phyloP scores from a whole-genome alignment of 2,888 invertebrate genomes.

The Piscicola geometra region DNA sequence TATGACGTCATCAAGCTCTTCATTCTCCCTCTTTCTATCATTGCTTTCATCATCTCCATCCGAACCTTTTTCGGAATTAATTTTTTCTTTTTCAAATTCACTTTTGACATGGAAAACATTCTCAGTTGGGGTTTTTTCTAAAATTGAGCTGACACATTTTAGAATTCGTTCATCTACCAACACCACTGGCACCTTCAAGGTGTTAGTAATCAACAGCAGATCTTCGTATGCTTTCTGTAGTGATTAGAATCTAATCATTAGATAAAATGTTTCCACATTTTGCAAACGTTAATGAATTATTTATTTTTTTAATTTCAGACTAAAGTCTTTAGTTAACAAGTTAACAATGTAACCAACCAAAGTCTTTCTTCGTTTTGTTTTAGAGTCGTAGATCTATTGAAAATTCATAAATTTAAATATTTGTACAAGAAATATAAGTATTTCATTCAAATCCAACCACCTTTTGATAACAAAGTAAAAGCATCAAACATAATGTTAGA shows the following conservation, averaged over 20 bases:
- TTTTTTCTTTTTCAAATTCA: no score
- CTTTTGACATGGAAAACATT: no score
- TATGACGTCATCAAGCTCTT: no score
- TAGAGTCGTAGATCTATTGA: no score
- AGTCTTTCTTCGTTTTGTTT: neutral
- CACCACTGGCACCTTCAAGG: conserved; percentile 3
- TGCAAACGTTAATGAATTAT: neutral
- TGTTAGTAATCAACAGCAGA: neutral
- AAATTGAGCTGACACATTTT: neutral
- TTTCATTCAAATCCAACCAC: no score
- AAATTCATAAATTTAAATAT: no score
- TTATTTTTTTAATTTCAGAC: neutral
- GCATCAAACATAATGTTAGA: no score
- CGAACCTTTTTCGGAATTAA: neutral
- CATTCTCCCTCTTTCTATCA: no score
- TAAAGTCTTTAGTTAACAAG: neutral
- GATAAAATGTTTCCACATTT: no score
- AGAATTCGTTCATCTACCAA: neutral
- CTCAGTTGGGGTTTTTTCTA: no score
- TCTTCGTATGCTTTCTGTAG: conserved; percentile 7
- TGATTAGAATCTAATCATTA: neutral
- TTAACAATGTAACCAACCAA: conserved; percentile 4
- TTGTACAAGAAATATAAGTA: no score
- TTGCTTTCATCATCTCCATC: neutral
- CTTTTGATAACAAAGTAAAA: no score